Conservation (phyloP, 2,113 vertebrate species). For the Macquaria ambigua region DNA sequence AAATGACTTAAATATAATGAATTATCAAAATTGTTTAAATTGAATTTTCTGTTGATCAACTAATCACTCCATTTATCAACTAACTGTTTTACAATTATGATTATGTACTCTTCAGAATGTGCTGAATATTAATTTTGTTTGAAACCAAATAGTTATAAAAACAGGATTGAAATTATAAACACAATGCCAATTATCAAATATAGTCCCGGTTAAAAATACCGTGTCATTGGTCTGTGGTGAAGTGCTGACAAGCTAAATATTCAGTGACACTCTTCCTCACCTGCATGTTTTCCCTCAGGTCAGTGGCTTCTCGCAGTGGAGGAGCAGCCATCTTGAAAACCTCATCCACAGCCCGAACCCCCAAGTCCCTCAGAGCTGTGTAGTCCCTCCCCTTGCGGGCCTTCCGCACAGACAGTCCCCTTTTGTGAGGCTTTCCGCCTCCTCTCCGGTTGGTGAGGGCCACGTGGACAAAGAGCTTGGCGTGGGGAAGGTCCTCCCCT, state of each 20-base stretch:
- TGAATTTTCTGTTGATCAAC: no score
- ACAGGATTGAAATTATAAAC: neutral
- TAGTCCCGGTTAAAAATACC: neutral
- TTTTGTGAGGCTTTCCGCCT: conserved; percentile 95
- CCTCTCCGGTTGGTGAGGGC: conserved; percentile 95
- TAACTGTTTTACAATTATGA: neutral
- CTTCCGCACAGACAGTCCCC: conserved; percentile 95
- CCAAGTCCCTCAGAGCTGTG: conserved; percentile 91
- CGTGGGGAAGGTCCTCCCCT: conserved; percentile 90
- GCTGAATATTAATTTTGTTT: neutral
- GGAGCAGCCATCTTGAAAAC: conserved; percentile 93
- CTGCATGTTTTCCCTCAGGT: conserved; percentile 97
- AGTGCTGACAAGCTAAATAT: neutral
- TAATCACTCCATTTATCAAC: neutral
- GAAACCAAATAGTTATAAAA: neutral
- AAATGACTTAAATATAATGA: neutral
- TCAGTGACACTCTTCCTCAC: conserved; percentile 71
- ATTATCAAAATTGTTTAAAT: neutral
- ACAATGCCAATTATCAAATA: neutral
- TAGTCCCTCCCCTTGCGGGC: conserved; percentile 92
- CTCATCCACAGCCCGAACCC: conserved; percentile 92
- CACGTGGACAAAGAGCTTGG: conserved; percentile 93
- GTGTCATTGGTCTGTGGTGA: no score
- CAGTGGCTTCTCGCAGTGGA: conserved; percentile 91
- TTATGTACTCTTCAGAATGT: neutral